phyloP scores from a whole-genome alignment of 2,113 vertebrate genomes.

The Suncus etruscus region DNA sequence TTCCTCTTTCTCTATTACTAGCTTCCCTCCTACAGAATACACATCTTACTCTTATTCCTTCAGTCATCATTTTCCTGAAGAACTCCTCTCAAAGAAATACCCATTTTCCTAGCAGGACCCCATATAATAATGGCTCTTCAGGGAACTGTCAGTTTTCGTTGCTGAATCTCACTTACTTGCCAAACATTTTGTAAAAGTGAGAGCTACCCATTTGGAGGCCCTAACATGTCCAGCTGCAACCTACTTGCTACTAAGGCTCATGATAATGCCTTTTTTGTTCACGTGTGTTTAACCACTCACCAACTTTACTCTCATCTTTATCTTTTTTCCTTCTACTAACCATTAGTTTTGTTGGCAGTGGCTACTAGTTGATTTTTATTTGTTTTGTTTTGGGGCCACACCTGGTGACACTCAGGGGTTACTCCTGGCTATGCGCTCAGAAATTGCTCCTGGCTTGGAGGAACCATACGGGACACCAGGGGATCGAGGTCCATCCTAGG shows the following conservation, averaged over 20 bases:
- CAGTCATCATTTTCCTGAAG: not conserved
- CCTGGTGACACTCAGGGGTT: too few species aligned
- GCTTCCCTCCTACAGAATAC: not conserved
- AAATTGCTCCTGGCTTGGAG: too few species aligned
- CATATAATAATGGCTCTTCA: not conserved
- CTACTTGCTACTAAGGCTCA: not conserved
- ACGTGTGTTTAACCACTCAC: too few species aligned
- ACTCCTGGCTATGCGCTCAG: too few species aligned
- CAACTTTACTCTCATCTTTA: too few species aligned
- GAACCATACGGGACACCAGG: too few species aligned
- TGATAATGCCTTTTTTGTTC: too few species aligned
- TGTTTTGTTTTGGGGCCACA: too few species aligned
- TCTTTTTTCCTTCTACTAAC: too few species aligned
- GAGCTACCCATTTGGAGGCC: constrained; percentile 29
- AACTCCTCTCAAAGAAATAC: not conserved
- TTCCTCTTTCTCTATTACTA: constrained; percentile 15
- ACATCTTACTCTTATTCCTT: not conserved
- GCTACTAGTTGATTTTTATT: too few species aligned
- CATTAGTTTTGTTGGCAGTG: too few species aligned
- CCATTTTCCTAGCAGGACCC: not conserved
- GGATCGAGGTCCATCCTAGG: too few species aligned
- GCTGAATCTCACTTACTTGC: constrained; percentile 17
- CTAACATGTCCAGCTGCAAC: not conserved
- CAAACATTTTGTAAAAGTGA: constrained; percentile 46
- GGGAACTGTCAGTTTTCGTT: not conserved